phyloP scores from a whole-genome alignment of 2,113 vertebrate species.

The Psophia crepitans region DNA sequence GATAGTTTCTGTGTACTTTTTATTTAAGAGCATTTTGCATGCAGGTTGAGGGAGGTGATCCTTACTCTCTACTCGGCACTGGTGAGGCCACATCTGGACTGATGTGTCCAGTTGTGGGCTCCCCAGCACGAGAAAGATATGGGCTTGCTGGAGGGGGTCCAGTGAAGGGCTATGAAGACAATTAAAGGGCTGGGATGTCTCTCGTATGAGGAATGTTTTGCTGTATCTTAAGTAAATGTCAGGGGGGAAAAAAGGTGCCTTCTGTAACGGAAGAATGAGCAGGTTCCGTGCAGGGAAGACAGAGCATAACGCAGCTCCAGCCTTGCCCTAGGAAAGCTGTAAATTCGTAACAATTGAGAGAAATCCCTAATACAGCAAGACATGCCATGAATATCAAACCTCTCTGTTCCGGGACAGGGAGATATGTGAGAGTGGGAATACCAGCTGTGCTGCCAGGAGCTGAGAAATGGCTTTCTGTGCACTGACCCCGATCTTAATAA shows the following conservation, averaged over 20 bases:
- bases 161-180: neutral
- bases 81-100: neutral
- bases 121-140: neutral
- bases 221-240: neutral
- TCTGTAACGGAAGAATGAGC: neutral
- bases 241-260: neutral
- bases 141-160: neutral
- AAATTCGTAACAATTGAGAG: neutral
- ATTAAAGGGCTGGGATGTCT: neutral
- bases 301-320: neutral
- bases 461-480: neutral
- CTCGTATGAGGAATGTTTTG: neutral
- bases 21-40: neutral
- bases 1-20: neutral
- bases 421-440: neutral
- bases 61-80: neutral
- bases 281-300: neutral
- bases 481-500: neutral
- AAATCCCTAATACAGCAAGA: neutral
- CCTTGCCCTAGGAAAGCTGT: neutral
- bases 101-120: neutral
- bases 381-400: neutral
- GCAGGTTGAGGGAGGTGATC: neutral
- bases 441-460: neutral
- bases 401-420: rapidly evolving